Evolutionary conservation across 2,888 invertebrate species (phyloP), one percentile per base, ranked within the genome.

Genomic region (Hermodice carunculata): DNA sequence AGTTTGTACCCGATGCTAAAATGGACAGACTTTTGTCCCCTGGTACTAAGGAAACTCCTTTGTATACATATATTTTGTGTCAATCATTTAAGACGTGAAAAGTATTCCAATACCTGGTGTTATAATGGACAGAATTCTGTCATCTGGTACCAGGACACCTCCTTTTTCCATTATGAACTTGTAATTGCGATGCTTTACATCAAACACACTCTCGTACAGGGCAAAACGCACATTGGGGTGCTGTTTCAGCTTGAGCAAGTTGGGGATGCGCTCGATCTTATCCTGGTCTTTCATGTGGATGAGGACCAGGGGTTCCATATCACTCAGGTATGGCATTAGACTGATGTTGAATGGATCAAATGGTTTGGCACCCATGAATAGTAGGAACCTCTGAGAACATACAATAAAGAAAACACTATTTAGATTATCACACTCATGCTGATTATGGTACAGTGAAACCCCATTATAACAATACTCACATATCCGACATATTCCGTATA

Each of bases 311-410:
- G 62, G 61, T 34, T 67, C 61, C 14, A 60, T 49, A 24, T 53
- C 52, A 6, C 29, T 32, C 22, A 61, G 11, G 5, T 51, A 40
- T 17, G 56, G 40, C 34, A 69, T 56, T 19, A 56, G 26, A 0
- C 17, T 28, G 24, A 69, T 49, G 58, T 69, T 69, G 52, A 43
- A 67, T 19, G 71, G 71, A 34, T 71, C 71, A 40, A 71, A 69
- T 11, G 44, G 14, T 28, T 54, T 51, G 2, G 71, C 65, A 1
- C 71, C 71, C 26, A 59, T 60, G 52, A 61, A 66, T 5, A 26
- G 31, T 37, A 71, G 44, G 58, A 66, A 71, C 14, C 48, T 29
- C 71, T 71, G 65, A 11, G 49, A 63, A 24, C 14, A 22, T 11
- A 53, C 17, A 49, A 24, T 22, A 46, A 34, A 31, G 2, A 63